Base-by-base conservation (phyloP, 1,140 invertebrate genomes). In the Pogonus chalceus region DNA sequence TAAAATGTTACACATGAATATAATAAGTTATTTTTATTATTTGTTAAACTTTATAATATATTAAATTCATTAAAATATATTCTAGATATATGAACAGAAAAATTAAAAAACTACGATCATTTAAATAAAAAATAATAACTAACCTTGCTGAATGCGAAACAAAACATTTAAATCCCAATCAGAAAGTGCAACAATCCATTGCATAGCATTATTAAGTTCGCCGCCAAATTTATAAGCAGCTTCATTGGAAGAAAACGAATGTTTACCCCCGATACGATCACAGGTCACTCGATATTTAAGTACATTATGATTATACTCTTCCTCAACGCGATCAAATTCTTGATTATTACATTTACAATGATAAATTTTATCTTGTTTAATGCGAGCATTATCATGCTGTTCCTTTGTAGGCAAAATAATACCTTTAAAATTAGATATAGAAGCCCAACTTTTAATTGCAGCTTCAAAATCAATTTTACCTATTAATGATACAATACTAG, bases 271-370 rank as follows among this genome's bases (percentile, higher is more conserved):
- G 18, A 18, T 18, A 10, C 37, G 37, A 12, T 79, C 70, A 57
- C 79, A 81, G 0, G 79, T 80, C 2, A 76, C 78, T 55, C 80
- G 69, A 54, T 74, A 82, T 51, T 67, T 69, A 23, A 78, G 70
- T 52, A 72, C 20, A 60, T 59, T 54, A 52, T 59, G 37, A 49
- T 64, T 9, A 12, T 10, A 9, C 4, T 43, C 18, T 12, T 43
- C 18, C 3, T 43, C 18, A 18, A 4, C 4, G 4, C 9, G 18
- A 43, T 43, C 37, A 18, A 43, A 43, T 43, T 12, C 9, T 43
- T 43, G 7, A 7, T 10, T 43, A 4, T 4, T 18, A 12, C 4
- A 16, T 43, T 12, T 12, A 12, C 3, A 4, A 9, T 9, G 3
- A 9, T 10, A 18, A 4, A 43, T 43, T 43, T 18, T 43, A 43